Percentiles rank a stretch among this genome's conserved stretches.
Evolutionary conservation across 2,888 invertebrate genomes (phyloP).

Genomic region (Drosophila paramelanica): DNA sequence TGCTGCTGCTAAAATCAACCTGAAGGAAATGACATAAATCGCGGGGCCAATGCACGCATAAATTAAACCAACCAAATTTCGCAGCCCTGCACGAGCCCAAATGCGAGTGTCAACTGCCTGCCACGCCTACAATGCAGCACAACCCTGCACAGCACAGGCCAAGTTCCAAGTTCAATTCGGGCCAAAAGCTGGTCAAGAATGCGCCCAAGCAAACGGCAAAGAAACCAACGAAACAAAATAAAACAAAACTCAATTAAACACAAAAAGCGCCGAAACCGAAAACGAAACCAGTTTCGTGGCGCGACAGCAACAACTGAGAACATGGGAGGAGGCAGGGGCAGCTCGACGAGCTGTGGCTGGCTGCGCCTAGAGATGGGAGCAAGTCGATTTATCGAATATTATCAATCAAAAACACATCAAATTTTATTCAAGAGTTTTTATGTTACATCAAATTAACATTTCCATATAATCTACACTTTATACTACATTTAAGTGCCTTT

Average conservation of each 20-base stretch:
- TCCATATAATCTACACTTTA: too few relatives aligned
- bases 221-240: constrained; percentile 28
- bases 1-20: constrained; percentile 44
- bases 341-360: constrained; percentile 9
- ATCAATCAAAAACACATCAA: too few relatives aligned
- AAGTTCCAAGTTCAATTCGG: constrained; percentile 52
- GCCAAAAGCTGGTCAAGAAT: constrained; percentile 54
- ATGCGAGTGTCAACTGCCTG: constrained; percentile 40
- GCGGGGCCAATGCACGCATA: constrained; percentile 64
- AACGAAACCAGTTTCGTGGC: constrained; percentile 49
- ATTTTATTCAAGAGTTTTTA: not conserved
- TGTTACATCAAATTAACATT: too few relatives aligned
- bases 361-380: not conserved
- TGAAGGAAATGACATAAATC: constrained; percentile 51
- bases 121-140: constrained; percentile 23
- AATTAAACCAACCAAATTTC: constrained; percentile 50
- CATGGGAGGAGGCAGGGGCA: constrained; percentile 5
- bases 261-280: constrained; percentile 59
- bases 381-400: not conserved
- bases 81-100: constrained; percentile 17
- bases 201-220: constrained; percentile 34
- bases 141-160: not conserved
- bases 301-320: constrained; percentile 33
- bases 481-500: too few relatives aligned
- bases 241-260: constrained; percentile 58